Evolutionary conservation across 2,888 invertebrate species (phyloP), one percentile per base, ranked within the genome.

Genomic region (Julus scanicus): DNA sequence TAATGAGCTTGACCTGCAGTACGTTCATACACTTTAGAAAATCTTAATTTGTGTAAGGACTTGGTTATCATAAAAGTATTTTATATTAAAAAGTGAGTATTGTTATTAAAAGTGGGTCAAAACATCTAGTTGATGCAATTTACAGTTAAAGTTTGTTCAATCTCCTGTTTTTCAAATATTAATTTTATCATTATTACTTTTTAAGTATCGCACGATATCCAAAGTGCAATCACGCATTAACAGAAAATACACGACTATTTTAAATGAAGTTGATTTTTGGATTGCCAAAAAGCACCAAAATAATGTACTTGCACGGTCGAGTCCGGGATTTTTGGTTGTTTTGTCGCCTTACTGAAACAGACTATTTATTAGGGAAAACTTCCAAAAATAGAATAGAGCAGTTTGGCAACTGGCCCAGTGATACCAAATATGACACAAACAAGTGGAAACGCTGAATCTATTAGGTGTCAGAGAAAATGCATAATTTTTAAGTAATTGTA

Each of bases 401-500:
- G 29, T 29, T 71, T 71, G 71, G 71, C 71, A 71, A 13, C 29
- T 3, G 11, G 71, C 71, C 71, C 9, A 71, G 71, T 71, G 71
- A 71, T 71, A 71, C 71, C 71, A 71, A 71, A 71, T 71, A 29
- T 71, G 71, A 71, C 29, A 29, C 71, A 29, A 71, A 71, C 71
- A 29, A 71, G 71, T 29, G n/a, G 29, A 71, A 29, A 71, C 71
- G 9, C 29, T 9, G 11, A 71, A 71, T 63, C 71, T 71, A 1
- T 29, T 29, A 29, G 29, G 11, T 71, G 71, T 71, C 71, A 71
- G 71, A 71, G 29, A 8, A 29, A 71, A 71, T 63, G 29, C 71
- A 71, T 29, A 71, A 71, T 29, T 71, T 71, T 29, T 8, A 71
- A 71, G 29, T 71, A 11, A 71, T 71, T 71, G 71, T 11, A 9